A percentile compares a stretch with the other conserved stretches of the same genome.
These are phyloP conservation scores for Semibalanus balanoides DNA, from an alignment of 1,140 invertebrate species.

Conservation along the genomic window DNA sequence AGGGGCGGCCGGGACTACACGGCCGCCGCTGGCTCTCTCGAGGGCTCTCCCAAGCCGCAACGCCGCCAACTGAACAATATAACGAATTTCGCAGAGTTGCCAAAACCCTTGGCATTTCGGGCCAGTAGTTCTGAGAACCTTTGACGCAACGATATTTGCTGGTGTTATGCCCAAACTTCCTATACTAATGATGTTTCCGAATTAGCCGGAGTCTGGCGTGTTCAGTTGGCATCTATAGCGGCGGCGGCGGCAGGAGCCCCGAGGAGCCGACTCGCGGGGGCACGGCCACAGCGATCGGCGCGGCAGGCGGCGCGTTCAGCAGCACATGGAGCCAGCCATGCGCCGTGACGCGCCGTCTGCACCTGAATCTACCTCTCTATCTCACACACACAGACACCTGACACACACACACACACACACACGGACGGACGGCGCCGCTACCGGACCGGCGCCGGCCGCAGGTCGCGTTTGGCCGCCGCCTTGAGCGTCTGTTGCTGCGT, in stretches of 20 bases:
- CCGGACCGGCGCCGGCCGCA: not conserved
- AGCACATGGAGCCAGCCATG: not conserved
- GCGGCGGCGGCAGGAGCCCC: not conserved
- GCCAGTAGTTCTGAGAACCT: no score
- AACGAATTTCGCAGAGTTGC: no score
- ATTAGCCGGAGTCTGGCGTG: no score
- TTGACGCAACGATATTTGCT: no score
- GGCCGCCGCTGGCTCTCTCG: no score
- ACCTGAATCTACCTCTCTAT: not conserved
- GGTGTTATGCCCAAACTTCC: not conserved
- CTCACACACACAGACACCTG: not conserved
- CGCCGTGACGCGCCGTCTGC: no score
- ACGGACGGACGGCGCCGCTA: not conserved
- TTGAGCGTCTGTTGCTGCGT: not conserved
- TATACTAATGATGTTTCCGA: not conserved
- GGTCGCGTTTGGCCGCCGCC: not conserved
- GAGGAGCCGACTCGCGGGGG: not conserved
- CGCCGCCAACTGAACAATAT: no score
- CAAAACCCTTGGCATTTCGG: no score
- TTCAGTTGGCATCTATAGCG: not conserved
- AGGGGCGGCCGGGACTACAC: no score
- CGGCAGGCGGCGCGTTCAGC: no score
- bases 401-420: not conserved
- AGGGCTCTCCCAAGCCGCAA: no score
- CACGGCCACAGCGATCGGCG: no score